Base-by-base conservation (phyloP, 35 echinoderm and acorn worm genomes). In the Heliocidaris erythrogramma region DNA sequence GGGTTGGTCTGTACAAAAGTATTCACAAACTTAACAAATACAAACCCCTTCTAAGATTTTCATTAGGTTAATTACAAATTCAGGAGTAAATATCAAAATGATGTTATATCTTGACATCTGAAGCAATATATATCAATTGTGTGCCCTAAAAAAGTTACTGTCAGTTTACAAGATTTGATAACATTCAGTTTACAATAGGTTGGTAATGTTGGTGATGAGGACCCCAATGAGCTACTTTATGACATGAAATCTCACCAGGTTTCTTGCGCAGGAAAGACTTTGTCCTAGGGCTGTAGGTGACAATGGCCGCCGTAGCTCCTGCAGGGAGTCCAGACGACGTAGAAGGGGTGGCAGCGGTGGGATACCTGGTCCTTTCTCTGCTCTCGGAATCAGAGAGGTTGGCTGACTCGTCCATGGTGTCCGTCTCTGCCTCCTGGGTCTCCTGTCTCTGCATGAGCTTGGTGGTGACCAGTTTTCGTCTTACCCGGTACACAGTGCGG, bases 401-500 rank as follows among this genome's bases (percentile, higher is more conserved):
- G 59, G 93, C 30, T 21, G 95, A 48, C 21, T 94, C 89, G 48
- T n/a, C 49, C 2, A 61, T 48, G 53, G 49, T 31, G 9, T 59
- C 47, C 0, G 92, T 17, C 42, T 85, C 95, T 53, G 93, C n/a
- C 47, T 97, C 49, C 24, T 35, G 65, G 48, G 52, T 48, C 29
- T 88, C 85, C 30, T 97, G 88, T 11, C 85, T 59, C 85, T 97
- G 94, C 96, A 97, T 97, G 71, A 95, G 92, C 17, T 93, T 94
- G 21, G 95, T 95, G 14, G 97, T 92, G 31, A 96, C 90, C 32
- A 96, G 90, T 47, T 95, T 97, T 16, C 95, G 94, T 52, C 97
- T 78, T 12, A 97, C 97, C 85, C 94, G 95, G 94, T 97, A 97
- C 12, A 97, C 97, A 21, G 59, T 94, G 17, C 94, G 93, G 86